Evolutionary conservation across 2,113 vertebrate genomes (phyloP).

Genomic region (Alligator sinensis): DNA sequence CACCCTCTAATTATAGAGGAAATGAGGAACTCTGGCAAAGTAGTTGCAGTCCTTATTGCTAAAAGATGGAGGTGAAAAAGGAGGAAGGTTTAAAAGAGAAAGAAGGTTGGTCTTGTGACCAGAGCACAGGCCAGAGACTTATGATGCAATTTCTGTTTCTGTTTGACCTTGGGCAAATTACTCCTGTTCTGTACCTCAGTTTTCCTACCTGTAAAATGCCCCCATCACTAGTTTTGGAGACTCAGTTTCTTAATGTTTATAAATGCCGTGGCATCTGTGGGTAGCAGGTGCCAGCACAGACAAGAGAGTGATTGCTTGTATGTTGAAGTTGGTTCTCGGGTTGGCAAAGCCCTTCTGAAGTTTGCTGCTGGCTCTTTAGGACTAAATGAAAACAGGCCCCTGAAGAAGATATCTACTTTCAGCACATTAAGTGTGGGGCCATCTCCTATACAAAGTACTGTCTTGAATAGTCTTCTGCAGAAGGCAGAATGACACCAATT

Average conservation of each 20-base stretch:
- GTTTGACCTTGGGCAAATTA: neutral
- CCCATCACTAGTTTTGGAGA: neutral
- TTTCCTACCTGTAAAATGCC: neutral
- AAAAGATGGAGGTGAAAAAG: neutral
- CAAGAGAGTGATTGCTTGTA: neutral
- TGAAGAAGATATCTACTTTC: neutral
- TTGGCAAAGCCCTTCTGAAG: constrained; percentile 1
- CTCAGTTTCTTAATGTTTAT: neutral
- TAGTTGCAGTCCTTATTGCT: neutral
- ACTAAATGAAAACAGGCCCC: neutral
- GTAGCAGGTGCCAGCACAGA: neutral
- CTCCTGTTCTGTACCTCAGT: neutral
- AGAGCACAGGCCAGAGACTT: neutral
- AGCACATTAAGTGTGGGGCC: neutral
- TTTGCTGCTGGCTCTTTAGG: neutral
- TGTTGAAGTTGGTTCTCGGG: neutral
- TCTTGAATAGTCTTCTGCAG: neutral
- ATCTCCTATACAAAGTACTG: neutral
- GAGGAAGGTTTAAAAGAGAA: neutral
- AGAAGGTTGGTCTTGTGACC: neutral
- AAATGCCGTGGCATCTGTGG: neutral
- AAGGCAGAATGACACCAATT: neutral
- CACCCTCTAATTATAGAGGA: neutral
- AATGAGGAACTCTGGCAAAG: constrained; percentile 19
- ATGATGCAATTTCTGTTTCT: neutral